Percentiles rank a stretch among this genome's conserved stretches.
Conservation (phyloP, 2,888 invertebrate species). For the Eretmocerus hayati region DNA sequence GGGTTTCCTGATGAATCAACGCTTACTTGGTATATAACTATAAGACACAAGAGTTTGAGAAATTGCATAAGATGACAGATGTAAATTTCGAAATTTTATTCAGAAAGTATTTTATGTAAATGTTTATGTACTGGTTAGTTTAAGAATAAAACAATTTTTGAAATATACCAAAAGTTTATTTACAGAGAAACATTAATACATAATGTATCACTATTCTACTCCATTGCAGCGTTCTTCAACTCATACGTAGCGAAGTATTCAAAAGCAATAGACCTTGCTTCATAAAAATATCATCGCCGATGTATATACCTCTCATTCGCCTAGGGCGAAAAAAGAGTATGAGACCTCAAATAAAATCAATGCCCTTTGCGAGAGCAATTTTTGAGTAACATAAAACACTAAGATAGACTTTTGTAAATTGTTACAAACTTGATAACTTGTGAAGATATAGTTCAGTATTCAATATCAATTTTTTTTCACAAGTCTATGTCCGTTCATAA, state of each 20-base stretch:
- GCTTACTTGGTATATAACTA: too few relatives aligned
- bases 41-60: too few relatives aligned
- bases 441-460: slow-evolving; percentile 21
- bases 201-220: slow-evolving; percentile 35
- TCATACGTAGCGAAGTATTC: slow-evolving; percentile 24
- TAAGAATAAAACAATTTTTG: slow-evolving; percentile 25
- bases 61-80: too few relatives aligned
- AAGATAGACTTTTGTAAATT: slow-evolving; percentile 15
- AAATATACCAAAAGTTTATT: slow-evolving; percentile 46
- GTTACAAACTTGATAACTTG: slow-evolving; percentile 5
- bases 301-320: slow-evolving; percentile 27
- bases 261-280: slow-evolving; percentile 27
- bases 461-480: slow-evolving; percentile 21
- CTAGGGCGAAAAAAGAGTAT: slow-evolving; percentile 17
- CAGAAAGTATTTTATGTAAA: too few relatives aligned
- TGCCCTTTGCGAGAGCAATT: slow-evolving; percentile 6
- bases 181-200: slow-evolving; percentile 45
- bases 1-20: too few relatives aligned
- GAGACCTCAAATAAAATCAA: slow-evolving; percentile 13
- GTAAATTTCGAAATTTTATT: too few relatives aligned
- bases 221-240: slow-evolving; percentile 35
- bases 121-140: too few relatives aligned
- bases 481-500: slow-evolving; percentile 27
- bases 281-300: slow-evolving; percentile 30
- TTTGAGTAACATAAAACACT: slow-evolving; percentile 12